Conservation (phyloP, 2,113 vertebrate species). For the Nesogale talazaci region DNA sequence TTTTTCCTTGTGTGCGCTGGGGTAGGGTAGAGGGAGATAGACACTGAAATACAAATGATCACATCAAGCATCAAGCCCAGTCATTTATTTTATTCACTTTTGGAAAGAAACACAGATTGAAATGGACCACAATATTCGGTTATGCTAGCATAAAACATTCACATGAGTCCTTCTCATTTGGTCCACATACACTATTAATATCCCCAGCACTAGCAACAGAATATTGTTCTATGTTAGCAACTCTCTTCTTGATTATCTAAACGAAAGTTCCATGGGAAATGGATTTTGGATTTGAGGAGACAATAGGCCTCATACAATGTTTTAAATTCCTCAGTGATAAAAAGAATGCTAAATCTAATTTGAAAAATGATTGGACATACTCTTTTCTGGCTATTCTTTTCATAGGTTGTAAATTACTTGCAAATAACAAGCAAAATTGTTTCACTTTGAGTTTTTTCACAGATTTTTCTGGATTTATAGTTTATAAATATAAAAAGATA, state of each 20-base stretch:
- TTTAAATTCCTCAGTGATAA: conserved; percentile 46
- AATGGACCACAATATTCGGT: conserved; percentile 46
- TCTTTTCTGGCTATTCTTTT: conserved; percentile 37
- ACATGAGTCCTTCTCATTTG: conserved; percentile 46
- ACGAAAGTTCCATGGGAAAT: conserved; percentile 53
- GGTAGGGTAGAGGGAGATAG: conserved; percentile 13
- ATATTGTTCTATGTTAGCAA: conserved; percentile 58
- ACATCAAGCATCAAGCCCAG: conserved; percentile 62
- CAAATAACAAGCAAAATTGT: conserved; percentile 51
- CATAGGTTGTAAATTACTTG: conserved; percentile 56
- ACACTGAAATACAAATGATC: conserved; percentile 60
- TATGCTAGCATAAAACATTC: conserved; percentile 60
- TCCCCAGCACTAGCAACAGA: conserved; percentile 57
- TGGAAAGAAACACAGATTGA: conserved; percentile 60
- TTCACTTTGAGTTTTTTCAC: conserved; percentile 28
- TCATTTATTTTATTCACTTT: conserved; percentile 57
- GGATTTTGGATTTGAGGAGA: conserved; percentile 45
- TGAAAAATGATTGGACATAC: conserved; percentile 41
- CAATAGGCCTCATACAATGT: conserved; percentile 40
- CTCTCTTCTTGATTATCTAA: conserved; percentile 49
- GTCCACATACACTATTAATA: conserved; percentile 61
- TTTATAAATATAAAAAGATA: conserved; percentile 52
- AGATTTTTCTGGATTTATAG: conserved; percentile 56
- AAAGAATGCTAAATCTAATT: conserved; percentile 52
- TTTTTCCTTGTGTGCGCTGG: conserved; percentile 21